phyloP scores from a whole-genome alignment of 2,888 invertebrate genomes.

The Nipponacmea schrenckii region DNA sequence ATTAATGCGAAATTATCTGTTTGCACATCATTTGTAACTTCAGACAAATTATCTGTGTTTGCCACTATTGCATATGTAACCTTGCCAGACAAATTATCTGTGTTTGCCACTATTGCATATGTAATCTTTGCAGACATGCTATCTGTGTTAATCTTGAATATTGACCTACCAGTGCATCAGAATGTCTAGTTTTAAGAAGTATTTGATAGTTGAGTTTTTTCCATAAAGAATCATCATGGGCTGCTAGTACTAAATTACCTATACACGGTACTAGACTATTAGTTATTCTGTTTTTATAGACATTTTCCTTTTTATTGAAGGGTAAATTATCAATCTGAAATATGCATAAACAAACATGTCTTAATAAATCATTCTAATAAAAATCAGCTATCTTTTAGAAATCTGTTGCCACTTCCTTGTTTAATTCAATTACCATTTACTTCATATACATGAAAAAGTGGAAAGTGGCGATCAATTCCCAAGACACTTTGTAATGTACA shows the following conservation, averaged over 20 bases:
- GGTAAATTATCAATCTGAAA: slow-evolving; percentile 63
- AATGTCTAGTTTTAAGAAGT: slow-evolving; percentile 85
- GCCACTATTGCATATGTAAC: no score
- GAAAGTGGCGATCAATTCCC: no score
- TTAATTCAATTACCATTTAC: no score
- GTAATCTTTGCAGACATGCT: no score
- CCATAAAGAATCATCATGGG: slow-evolving; percentile 87
- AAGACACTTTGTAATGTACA: no score
- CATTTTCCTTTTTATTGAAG: slow-evolving; percentile 69
- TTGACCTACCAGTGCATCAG: slow-evolving; percentile 57
- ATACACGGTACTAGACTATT: slow-evolving; percentile 81
- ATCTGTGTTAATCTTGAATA: no score
- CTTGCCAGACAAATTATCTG: not conserved
- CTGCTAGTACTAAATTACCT: slow-evolving; percentile 80
- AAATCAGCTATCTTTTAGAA: no score
- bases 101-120: not conserved
- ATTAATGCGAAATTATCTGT: no score
- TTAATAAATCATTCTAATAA: not conserved
- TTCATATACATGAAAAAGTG: no score
- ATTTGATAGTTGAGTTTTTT: slow-evolving; percentile 91
- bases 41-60: no score
- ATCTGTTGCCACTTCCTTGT: no score
- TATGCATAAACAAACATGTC: not conserved
- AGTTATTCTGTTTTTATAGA: slow-evolving; percentile 74
- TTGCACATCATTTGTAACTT: no score